A percentile compares a stretch with the other conserved stretches of the same genome.
These are phyloP conservation scores for Oncorhynchus masou DNA, from an alignment of 2,113 vertebrate species.

Conservation along the genomic window DNA sequence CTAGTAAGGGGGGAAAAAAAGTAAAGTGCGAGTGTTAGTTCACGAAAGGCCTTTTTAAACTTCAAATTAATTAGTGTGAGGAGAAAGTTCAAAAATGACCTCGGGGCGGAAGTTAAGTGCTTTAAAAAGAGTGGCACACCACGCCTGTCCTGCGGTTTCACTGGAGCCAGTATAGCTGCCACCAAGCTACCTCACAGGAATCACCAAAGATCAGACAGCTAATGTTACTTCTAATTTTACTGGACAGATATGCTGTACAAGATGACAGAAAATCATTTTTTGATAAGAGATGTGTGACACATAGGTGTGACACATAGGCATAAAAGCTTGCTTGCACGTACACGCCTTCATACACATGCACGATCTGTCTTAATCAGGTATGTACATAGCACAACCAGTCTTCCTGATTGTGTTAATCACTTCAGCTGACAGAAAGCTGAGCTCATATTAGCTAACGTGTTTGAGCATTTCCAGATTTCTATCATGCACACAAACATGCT, in stretches of 20 bases:
- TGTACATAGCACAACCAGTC: background rate
- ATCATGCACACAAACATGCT: constrained; percentile 19
- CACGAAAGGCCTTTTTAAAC: background rate
- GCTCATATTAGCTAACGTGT: constrained; percentile 7
- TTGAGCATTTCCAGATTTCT: constrained; percentile 19
- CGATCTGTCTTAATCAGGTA: background rate
- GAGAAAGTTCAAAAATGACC: constrained; percentile 29
- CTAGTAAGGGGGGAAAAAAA: too few relatives aligned
- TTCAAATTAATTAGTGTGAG: constrained; percentile 16
- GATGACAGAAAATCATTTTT: constrained; percentile 19
- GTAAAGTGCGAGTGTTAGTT: too few relatives aligned
- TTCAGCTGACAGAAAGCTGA: constrained; percentile 19
- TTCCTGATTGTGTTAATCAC: constrained; percentile 15
- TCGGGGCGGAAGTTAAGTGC: constrained; percentile 57
- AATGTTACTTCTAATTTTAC: constrained; percentile 16
- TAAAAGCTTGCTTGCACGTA: background rate
- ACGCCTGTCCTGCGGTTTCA: constrained; percentile 50
- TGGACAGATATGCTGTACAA: constrained; percentile 6
- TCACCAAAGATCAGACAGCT: constrained; percentile 6
- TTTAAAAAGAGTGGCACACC: constrained; percentile 29
- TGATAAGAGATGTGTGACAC: constrained; percentile 8
- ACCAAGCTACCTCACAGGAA: constrained; percentile 45
- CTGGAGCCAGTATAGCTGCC: constrained; percentile 23
- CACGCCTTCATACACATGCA: constrained; percentile 22
- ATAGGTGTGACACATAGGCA: background rate